Conservation (phyloP, 2,888 invertebrate genomes). For the Aleiodes testaceus region DNA sequence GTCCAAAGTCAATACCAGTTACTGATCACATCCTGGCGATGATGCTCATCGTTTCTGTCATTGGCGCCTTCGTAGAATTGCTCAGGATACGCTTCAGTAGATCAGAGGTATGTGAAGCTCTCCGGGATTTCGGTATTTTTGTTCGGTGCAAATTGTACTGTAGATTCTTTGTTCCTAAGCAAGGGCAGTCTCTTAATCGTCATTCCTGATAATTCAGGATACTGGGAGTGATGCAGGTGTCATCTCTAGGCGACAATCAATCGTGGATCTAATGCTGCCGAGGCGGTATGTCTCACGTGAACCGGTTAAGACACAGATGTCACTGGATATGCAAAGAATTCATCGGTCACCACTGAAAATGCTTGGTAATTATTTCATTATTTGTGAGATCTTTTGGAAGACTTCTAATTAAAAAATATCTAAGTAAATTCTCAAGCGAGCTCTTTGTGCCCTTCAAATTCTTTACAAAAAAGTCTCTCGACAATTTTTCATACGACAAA, state of each 20-base stretch:
- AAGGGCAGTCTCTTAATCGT: constrained; percentile 53
- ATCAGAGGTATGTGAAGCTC: constrained; percentile 58
- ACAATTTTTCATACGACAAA: too few relatives aligned
- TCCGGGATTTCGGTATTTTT: neutral
- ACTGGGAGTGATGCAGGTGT: constrained; percentile 55
- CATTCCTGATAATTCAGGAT: constrained; percentile 63
- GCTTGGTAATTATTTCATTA: constrained; percentile 56
- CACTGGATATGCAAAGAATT: constrained; percentile 62
- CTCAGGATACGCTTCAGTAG: constrained; percentile 62
- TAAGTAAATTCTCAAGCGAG: too few relatives aligned
- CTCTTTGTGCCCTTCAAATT: too few relatives aligned
- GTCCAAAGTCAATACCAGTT: constrained; percentile 60
- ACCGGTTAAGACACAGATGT: constrained; percentile 60
- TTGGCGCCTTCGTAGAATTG: constrained; percentile 66
- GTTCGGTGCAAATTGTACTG: constrained; percentile 46
- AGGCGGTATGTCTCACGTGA: constrained; percentile 56
- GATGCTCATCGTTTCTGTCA: constrained; percentile 64
- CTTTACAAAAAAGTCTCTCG: too few relatives aligned
- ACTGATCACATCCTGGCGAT: constrained; percentile 65
- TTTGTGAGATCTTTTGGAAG: neutral
- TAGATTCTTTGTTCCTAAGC: constrained; percentile 51
- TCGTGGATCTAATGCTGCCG: constrained; percentile 57
- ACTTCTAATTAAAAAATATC: too few relatives aligned
- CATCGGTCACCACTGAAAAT: constrained; percentile 59
- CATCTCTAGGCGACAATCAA: constrained; percentile 59